These are phyloP conservation scores for Aphaenogaster ashmeadi DNA, from an alignment of 1,140 invertebrate genomes.

Conservation along the genomic window DNA sequence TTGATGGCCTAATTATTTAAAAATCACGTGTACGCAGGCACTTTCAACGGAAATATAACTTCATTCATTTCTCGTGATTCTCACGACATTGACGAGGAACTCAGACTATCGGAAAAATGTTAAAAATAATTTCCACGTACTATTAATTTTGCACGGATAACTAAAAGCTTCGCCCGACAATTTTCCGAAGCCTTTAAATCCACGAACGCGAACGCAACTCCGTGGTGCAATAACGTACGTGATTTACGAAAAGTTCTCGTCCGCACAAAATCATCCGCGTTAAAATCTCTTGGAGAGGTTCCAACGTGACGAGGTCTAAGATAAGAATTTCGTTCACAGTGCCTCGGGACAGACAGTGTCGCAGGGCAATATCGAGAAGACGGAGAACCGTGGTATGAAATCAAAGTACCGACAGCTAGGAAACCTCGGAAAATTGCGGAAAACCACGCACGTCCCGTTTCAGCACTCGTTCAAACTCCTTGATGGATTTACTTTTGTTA, in stretches of 20 bases:
- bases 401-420: slow-evolving; percentile 60
- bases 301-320: slow-evolving; percentile 66
- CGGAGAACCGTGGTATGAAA: slow-evolving; percentile 52
- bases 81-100: neutral
- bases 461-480: slow-evolving; percentile 20
- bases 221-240: slow-evolving; percentile 73
- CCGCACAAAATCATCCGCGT: slow-evolving; percentile 69
- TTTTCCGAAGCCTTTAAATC: neutral
- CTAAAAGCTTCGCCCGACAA: neutral
- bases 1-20: slow-evolving; percentile 11
- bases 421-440: slow-evolving; percentile 31
- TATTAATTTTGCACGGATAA: slow-evolving; percentile 17
- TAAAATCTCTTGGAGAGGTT: slow-evolving; percentile 73
- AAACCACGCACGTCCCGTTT: slow-evolving; percentile 19
- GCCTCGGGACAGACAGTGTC: slow-evolving; percentile 63
- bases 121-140: slow-evolving; percentile 21
- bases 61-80: neutral
- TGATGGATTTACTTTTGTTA: slow-evolving; percentile 18
- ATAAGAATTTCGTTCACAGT: slow-evolving; percentile 70
- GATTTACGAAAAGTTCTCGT: slow-evolving; percentile 75
- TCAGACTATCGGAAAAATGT: neutral
- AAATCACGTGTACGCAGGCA: neutral
- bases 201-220: slow-evolving; percentile 45
- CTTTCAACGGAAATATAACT: neutral
- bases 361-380: slow-evolving; percentile 67